Percentiles rank a stretch among this genome's conserved stretches.
Conservation (phyloP, 2,797 vertebrate species). For the Lepilemur septentrionalis region DNA sequence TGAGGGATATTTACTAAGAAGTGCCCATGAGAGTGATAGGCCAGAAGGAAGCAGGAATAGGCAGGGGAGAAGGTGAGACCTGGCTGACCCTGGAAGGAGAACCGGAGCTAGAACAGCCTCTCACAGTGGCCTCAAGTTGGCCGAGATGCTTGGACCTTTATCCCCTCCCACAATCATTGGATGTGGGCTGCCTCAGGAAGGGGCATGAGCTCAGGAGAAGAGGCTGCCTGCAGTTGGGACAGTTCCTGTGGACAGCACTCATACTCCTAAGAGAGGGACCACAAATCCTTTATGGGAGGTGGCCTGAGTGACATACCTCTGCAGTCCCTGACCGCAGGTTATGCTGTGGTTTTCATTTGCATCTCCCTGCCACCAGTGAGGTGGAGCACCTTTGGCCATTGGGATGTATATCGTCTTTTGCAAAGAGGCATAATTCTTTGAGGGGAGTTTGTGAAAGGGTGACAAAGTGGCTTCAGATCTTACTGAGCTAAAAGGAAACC, state of each 20-base stretch:
- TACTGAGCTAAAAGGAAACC: neutral
- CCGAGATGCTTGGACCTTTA: neutral
- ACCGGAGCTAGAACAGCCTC: neutral
- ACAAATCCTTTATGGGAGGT: neutral
- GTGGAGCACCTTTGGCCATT: neutral
- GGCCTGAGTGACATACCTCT: too few relatives aligned
- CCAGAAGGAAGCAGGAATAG: neutral
- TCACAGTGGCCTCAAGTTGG: neutral
- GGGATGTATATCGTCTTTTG: neutral
- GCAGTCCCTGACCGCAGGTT: neutral
- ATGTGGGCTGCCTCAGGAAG: neutral
- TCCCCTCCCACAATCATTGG: neutral
- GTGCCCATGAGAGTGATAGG: neutral
- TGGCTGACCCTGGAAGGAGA: neutral
- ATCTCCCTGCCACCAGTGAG: neutral
- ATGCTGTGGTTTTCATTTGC: neutral
- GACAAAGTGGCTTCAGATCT: neutral
- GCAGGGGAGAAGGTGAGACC: neutral
- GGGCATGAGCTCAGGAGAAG: neutral
- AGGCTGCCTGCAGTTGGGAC: neutral
- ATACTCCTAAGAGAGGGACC: neutral
- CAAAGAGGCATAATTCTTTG: neutral
- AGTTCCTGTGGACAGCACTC: neutral
- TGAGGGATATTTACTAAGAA: neutral
- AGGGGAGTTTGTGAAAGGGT: neutral